phyloP scores from a whole-genome alignment of 2,888 invertebrate genomes.

The Lumbricus terrestris region DNA sequence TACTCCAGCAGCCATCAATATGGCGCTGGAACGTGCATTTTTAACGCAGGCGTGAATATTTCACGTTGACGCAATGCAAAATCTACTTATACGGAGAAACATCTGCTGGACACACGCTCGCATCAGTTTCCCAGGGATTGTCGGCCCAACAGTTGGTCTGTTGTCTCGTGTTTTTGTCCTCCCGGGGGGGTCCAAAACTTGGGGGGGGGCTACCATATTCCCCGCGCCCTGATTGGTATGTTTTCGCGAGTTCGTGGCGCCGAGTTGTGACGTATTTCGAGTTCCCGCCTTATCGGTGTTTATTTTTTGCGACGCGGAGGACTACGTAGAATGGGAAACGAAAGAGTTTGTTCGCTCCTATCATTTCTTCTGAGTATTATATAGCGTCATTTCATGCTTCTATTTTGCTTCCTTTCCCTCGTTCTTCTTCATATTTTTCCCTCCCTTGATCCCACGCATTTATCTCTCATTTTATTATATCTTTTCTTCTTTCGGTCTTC shows the following conservation, averaged over 20 bases:
- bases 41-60: too few relatives aligned
- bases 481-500: too few relatives aligned
- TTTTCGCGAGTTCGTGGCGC: background rate
- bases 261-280: background rate
- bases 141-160: too few relatives aligned
- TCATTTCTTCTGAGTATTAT: background rate
- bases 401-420: background rate
- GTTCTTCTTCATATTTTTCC: background rate
- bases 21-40: too few relatives aligned
- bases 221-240: background rate
- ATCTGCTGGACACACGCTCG: background rate
- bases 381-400: background rate
- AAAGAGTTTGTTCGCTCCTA: background rate
- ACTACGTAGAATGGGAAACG: background rate
- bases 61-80: background rate
- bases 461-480: too few relatives aligned
- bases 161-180: too few relatives aligned
- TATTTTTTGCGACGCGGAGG: too few relatives aligned
- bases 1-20: too few relatives aligned
- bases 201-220: background rate
- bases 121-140: background rate
- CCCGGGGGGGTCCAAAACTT: background rate
- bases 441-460: background rate
- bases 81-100: background rate
- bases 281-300: background rate